Evolutionary conservation across 2,797 vertebrate genomes (phyloP).

Genomic region (Pampus argenteus): DNA sequence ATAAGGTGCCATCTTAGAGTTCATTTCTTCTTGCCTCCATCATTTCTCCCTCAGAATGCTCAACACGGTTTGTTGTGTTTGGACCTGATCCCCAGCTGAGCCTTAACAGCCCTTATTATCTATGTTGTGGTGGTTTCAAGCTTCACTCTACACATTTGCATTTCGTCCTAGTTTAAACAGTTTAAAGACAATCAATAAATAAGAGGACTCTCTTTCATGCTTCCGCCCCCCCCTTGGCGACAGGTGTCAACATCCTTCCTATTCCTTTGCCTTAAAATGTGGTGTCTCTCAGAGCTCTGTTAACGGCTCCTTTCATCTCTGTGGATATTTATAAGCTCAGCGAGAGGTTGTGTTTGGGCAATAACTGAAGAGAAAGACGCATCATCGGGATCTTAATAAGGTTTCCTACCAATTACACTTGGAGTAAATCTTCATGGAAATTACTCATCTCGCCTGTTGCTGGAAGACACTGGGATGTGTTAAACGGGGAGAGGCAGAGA

Average conservation of each 20-base stretch:
- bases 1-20: no score
- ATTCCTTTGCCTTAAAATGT: constrained; percentile 8
- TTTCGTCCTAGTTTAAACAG: constrained; percentile 9
- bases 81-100: not conserved
- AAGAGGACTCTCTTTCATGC: not conserved
- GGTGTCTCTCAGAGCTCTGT: constrained; percentile 14
- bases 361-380: constrained; percentile 68
- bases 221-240: not conserved
- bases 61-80: constrained; percentile 3
- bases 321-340: constrained; percentile 50
- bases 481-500: constrained; percentile 40
- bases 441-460: constrained; percentile 45
- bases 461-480: constrained; percentile 44
- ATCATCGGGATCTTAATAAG: constrained; percentile 74
- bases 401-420: constrained; percentile 72
- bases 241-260: constrained; percentile 1
- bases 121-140: not conserved
- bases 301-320: constrained; percentile 49
- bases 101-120: constrained; percentile 11
- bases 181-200: constrained; percentile 28
- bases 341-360: constrained; percentile 60
- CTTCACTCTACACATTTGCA: constrained; percentile 7
- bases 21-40: not conserved
- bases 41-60: not conserved
- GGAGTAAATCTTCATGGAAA: constrained; percentile 60